Percentiles rank a stretch among this genome's conserved stretches.
Evolutionary conservation across 2,797 vertebrate species (phyloP).

Genomic region (Gila robusta): DNA sequence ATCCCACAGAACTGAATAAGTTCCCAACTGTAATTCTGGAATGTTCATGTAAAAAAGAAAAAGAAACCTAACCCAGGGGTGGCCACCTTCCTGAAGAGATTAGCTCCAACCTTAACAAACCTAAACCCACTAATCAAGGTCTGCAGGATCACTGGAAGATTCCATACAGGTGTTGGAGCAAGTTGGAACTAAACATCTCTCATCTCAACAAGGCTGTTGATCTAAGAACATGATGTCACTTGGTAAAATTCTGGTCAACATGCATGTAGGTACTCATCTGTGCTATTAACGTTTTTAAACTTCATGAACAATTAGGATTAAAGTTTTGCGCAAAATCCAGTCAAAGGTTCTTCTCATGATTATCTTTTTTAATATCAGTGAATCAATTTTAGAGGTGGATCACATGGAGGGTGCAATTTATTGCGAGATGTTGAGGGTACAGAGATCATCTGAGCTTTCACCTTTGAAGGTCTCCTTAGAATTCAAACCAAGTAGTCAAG

Average conservation of each 20-base stretch:
- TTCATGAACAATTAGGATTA: not conserved
- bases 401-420: not conserved
- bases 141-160: not conserved
- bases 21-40: not conserved
- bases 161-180: not conserved
- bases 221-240: not conserved
- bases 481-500: conserved; percentile 42
- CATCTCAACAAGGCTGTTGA: not conserved
- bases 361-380: not conserved
- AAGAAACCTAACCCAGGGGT: not conserved
- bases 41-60: not conserved
- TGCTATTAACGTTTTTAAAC: not conserved
- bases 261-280: not conserved
- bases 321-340: not conserved
- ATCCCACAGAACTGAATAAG: not conserved
- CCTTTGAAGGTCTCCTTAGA: conserved; percentile 53
- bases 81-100: not conserved
- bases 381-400: not conserved
- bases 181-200: not conserved
- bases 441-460: conserved; percentile 50
- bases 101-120: not conserved
- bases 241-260: not conserved
- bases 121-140: not conserved
- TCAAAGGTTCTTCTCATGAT: not conserved
- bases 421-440: conserved; percentile 26